Percentiles rank a stretch among this genome's conserved stretches.
These are phyloP conservation scores for Tenualosa thibaudeaui DNA, from an alignment of 2,797 vertebrate genomes.

Conservation along the genomic window DNA sequence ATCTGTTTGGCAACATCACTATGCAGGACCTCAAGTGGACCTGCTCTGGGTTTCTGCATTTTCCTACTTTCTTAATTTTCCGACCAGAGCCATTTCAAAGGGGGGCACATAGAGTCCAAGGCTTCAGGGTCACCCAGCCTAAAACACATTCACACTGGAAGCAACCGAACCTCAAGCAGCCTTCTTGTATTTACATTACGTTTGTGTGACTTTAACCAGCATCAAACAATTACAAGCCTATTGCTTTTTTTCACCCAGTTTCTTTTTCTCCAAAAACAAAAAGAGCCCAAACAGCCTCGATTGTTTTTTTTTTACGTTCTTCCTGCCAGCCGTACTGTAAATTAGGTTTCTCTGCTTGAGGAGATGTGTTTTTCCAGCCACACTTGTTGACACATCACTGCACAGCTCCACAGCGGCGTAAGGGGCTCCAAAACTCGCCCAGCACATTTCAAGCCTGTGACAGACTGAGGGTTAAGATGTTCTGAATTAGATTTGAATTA, in stretches of 20 bases:
- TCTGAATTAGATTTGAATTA: conserved; percentile 99
- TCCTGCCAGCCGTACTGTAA: conserved; percentile 77
- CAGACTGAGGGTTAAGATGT: conserved; percentile 99
- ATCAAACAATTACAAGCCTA: conserved; percentile 59
- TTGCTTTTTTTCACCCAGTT: conserved; percentile 32
- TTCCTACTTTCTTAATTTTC: not conserved
- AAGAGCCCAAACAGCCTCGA: not conserved
- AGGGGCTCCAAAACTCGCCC: conserved; percentile 82
- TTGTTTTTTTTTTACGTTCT: conserved; percentile 57
- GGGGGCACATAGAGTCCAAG: not conserved
- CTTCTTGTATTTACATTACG: conserved; percentile 61
- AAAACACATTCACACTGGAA: conserved; percentile 60
- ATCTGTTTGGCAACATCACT: no score
- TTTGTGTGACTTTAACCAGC: conserved; percentile 61
- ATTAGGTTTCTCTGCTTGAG: conserved; percentile 85
- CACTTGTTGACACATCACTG: conserved; percentile 92
- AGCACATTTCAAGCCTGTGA: conserved; percentile 92
- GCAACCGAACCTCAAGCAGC: conserved; percentile 66
- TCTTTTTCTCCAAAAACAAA: not conserved
- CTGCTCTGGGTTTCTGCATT: not conserved
- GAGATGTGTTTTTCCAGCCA: conserved; percentile 84
- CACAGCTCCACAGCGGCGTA: conserved; percentile 86
- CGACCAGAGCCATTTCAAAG: not conserved
- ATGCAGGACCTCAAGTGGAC: no score
- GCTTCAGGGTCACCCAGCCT: not conserved